These are phyloP conservation scores for Seladonia tumulorum DNA, from an alignment of 2,888 invertebrate genomes.

Conservation along the genomic window DNA sequence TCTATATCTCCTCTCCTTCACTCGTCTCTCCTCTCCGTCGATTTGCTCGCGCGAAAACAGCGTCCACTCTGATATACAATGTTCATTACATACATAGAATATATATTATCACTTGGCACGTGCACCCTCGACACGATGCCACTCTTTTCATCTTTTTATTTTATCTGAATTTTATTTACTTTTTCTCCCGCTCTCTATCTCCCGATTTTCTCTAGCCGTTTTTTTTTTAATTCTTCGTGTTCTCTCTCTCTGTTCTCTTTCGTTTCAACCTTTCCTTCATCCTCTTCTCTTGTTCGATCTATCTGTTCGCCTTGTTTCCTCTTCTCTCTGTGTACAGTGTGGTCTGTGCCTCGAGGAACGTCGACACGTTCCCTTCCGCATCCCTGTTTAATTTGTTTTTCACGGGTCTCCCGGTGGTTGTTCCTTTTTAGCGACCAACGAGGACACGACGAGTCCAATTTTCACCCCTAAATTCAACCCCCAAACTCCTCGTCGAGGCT, in stretches of 20 bases:
- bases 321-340: constrained; percentile 1
- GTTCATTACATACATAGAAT: constrained; percentile 62
- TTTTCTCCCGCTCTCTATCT: background rate
- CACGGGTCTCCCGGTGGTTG: constrained; percentile 30
- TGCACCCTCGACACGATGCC: constrained; percentile 72
- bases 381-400: constrained; percentile 40
- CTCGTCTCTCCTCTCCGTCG: constrained; percentile 34
- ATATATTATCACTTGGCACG: constrained; percentile 74
- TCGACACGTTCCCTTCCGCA: constrained; percentile 54
- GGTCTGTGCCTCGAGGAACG: constrained; percentile 30
- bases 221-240: background rate
- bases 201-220: background rate
- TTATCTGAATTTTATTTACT: constrained; percentile 17
- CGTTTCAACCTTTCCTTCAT: background rate
- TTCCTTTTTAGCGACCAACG: constrained; percentile 68
- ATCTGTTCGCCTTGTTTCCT: background rate
- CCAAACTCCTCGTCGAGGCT: background rate
- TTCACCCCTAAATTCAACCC: constrained; percentile 21
- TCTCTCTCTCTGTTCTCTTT: background rate
- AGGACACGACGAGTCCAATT: constrained; percentile 70
- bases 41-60: constrained; percentile 64
- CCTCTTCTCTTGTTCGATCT: background rate
- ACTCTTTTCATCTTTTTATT: constrained; percentile 49
- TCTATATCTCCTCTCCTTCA: background rate
- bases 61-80: constrained; percentile 72